These are phyloP conservation scores for Erpobdella octoculata DNA, from an alignment of 2,888 invertebrate genomes.

Conservation along the genomic window DNA sequence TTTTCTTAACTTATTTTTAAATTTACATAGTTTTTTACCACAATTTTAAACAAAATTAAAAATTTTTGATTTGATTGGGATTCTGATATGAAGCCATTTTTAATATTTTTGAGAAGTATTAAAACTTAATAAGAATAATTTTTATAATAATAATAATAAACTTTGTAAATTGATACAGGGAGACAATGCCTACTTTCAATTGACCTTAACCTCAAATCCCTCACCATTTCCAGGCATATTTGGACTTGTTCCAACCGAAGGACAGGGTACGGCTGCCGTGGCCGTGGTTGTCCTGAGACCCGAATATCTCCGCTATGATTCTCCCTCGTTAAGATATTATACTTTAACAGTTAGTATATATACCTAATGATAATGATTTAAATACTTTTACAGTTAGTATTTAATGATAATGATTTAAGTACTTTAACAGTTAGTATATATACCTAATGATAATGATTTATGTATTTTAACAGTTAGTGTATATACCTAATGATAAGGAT, in stretches of 20 bases:
- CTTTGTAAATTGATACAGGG: slow-evolving; percentile 2
- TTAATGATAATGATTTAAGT: too few relatives aligned
- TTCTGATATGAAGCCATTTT: not conserved
- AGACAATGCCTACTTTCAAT: slow-evolving; percentile 14
- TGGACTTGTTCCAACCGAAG: slow-evolving; percentile 11
- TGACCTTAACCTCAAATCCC: not conserved
- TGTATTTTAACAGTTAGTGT: too few relatives aligned
- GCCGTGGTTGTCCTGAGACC: slow-evolving; percentile 23
- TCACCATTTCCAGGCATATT: slow-evolving; percentile 19
- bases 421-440: too few relatives aligned
- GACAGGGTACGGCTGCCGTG: slow-evolving; percentile 21
- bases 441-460: too few relatives aligned
- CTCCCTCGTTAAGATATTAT: not conserved
- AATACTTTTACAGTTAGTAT: not conserved
- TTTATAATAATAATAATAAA: not conserved
- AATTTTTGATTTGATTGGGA: not conserved
- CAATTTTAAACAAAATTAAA: too few relatives aligned
- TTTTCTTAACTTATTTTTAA: not conserved
- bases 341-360: slow-evolving; percentile 10
- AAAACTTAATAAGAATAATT: too few relatives aligned
- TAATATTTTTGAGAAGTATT: too few relatives aligned
- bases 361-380: not conserved
- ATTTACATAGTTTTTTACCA: too few relatives aligned
- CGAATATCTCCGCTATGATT: slow-evolving; percentile 8
- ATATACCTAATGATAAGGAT: too few relatives aligned